Base-by-base conservation (phyloP, 2,113 vertebrate species). In the Nycticryphes semicollaris region DNA sequence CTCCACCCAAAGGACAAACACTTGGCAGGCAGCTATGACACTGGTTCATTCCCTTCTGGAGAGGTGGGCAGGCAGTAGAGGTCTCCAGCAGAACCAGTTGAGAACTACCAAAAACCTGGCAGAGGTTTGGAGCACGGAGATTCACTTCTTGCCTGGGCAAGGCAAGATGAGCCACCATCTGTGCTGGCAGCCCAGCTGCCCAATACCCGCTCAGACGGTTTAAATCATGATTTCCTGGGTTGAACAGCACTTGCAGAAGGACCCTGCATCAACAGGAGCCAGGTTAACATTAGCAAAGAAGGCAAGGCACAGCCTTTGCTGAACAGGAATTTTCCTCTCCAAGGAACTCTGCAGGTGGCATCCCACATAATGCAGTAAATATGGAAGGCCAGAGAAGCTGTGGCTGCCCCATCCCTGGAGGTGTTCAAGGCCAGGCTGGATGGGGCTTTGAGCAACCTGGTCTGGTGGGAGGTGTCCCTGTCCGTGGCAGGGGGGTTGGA, bases 171-270 rank as follows among this genome's bases (percentile, higher is more conserved):
- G 30, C 70, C 5, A 0, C 78, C 39, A 35, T 8, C 41, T 89
- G 87, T 25, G 5, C 17, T 37, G 66, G 62, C 39, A 93, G 84
- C n/a, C 39, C 80, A 92, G 75, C 72, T 81, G 72, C 59, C 59
- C 90, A 60, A 45, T 54, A 74, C 60, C 92, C 3, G 14, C 89
- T 93, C 88, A 89, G 90, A 92, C 25, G 0, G 60, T 66, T 92
- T 91, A 94, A 96, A 94, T 54, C 77, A 84, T 9, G 53, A 90
- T 83, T 74, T 73, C 77, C 18, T 24, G 30, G 14, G 27, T 20
- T 64, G 39, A 84, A 30, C 22, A 72, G 81, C 31, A 18, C 39
- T 57, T 47, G 35, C 50, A 93, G 47, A 50, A 70, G 53, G 60
- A 82, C 23, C 5, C 6, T 0, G 0, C 37, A 56, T n/a, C 39